Base-by-base conservation (phyloP, 2,113 vertebrate species). In the Chaetops frenatus region DNA sequence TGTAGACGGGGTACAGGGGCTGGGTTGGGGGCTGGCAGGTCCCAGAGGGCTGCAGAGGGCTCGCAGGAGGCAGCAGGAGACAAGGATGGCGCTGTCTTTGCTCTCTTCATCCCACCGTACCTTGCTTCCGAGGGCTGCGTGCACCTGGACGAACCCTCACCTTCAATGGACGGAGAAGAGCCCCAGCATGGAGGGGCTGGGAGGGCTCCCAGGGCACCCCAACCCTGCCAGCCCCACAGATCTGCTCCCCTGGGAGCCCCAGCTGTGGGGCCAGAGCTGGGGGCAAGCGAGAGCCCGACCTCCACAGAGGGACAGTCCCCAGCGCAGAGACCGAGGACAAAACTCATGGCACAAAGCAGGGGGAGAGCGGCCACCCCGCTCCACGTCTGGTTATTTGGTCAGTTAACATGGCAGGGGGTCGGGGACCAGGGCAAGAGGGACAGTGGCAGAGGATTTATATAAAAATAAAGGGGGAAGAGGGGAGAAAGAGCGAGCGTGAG, bases 331-430 rank as follows among this genome's bases (percentile, higher is more conserved):
- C 83, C 54, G 72, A 90, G 86, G 80, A 61, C 70, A 57, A 23
- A 91, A 64, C 51, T 80, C 38, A 4, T 10, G 82, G 79, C 82
- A 80, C 54, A 50, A 31, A 82, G 67, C 4, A 1, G 24, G 33
- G 51, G 14, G 11, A 38, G 82, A 73, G 85, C 22, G 29, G 84
- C 36, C 33, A 4, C 48, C 81, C 72, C 53, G 11, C 72, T 61
- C 40, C 11, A n/a, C 38, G 6, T 81, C 89, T 45, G 84, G 97
- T 95, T 94, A 96, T 96, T 93, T 65, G 97, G 97, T 98, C 97
- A 97, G 95, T 96, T 96, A 76, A 96, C 86, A 94, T 64, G 96
- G 96, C 92, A 81, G 85, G 73, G 45, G 81, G 50, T 2, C 10
- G 0, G 84, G 85, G 51, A 60, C 31, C 27, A 17, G 51, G 48